These are phyloP conservation scores for Aplysina aerophoba DNA, from an alignment of 37 sponge, comb jelly and placozoan genomes.

Conservation along the genomic window DNA sequence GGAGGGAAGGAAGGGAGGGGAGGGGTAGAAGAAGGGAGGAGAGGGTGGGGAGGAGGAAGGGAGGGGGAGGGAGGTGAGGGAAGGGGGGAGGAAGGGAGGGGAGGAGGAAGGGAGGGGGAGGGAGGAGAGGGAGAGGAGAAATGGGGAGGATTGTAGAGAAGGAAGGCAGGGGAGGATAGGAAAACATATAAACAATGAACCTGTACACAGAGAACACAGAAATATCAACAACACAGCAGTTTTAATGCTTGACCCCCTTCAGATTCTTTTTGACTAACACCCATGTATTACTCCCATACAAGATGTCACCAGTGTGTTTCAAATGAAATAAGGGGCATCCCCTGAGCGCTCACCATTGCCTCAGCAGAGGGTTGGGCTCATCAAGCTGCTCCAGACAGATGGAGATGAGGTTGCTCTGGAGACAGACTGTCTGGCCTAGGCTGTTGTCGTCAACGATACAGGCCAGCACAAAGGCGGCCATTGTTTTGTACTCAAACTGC, in stretches of 20 bases:
- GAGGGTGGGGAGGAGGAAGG: background rate
- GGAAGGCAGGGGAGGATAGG: too few species aligned
- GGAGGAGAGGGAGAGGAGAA: too few species aligned
- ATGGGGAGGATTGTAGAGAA: too few species aligned
- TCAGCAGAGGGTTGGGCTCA: slow-evolving; percentile 72
- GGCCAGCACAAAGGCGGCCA: slow-evolving; percentile 90
- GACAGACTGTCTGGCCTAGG: slow-evolving; percentile 79
- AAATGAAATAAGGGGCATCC: background rate
- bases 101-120: too few species aligned
- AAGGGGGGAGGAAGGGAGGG: too few species aligned
- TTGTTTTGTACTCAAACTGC: slow-evolving; percentile 84
- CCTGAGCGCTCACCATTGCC: slow-evolving; percentile 57
- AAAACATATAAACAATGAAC: too few species aligned
- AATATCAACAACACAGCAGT: too few species aligned
- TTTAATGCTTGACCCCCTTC: too few species aligned
- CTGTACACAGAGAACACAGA: too few species aligned
- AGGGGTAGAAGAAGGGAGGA: slow-evolving; percentile 21
- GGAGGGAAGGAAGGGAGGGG: background rate
- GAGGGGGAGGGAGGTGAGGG: background rate
- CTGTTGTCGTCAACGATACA: slow-evolving; percentile 66
- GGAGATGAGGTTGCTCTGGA: slow-evolving; percentile 63
- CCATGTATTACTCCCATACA: too few species aligned
- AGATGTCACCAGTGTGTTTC: slow-evolving; percentile 4
- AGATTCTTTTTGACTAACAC: too few species aligned
- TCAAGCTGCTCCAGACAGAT: slow-evolving; percentile 80